These are phyloP conservation scores for Peucedramus taeniatus DNA, from an alignment of 2,113 vertebrate species.

Conservation along the genomic window DNA sequence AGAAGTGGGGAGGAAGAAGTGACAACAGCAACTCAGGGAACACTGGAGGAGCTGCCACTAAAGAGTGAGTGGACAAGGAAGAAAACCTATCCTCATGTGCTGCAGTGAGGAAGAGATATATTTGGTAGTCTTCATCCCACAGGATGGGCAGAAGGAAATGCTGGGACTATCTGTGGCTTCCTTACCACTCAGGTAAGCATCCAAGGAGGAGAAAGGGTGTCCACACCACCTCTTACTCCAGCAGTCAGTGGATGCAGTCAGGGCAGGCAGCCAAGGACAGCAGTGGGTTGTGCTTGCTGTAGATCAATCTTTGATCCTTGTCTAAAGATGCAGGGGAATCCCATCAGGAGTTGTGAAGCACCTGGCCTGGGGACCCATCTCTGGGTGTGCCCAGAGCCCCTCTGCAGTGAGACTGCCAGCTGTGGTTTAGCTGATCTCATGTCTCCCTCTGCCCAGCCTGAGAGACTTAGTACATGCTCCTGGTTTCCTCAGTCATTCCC, in stretches of 20 bases:
- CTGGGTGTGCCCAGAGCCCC: neutral
- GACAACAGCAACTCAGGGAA: neutral
- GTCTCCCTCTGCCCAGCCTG: neutral
- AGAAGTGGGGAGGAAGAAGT: neutral
- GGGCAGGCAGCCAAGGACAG: neutral
- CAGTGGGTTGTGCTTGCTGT: neutral
- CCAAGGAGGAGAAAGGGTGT: neutral
- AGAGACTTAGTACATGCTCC: rapidly evolving
- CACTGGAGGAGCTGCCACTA: neutral
- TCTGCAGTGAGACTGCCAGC: neutral
- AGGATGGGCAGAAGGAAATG: neutral
- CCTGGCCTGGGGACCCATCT: neutral
- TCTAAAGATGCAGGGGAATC: neutral
- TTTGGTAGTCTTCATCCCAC: neutral
- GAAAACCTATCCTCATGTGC: neutral
- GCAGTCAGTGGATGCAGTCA: neutral
- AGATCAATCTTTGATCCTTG: neutral
- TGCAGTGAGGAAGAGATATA: neutral
- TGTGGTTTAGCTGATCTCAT: neutral
- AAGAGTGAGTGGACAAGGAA: neutral
- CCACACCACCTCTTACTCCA: neutral
- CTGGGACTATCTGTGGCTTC: neutral
- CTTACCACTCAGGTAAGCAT: neutral
- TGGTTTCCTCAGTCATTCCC: neutral
- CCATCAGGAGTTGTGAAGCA: neutral